Conservation (phyloP, 2,797 vertebrate genomes). For the Lemur catta region DNA sequence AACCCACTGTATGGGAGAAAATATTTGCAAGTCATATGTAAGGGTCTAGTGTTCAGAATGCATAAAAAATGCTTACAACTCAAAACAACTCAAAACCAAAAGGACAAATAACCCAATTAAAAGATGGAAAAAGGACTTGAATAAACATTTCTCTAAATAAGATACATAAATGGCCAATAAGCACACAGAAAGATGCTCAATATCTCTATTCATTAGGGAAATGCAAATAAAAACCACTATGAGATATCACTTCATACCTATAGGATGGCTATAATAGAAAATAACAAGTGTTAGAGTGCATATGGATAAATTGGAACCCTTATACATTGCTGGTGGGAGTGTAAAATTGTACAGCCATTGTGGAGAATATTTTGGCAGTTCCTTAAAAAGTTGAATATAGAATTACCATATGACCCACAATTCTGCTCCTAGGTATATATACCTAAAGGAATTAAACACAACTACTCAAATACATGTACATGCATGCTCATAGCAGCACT, state of each 20-base stretch:
- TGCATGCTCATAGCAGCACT: background rate
- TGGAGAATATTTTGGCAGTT: background rate
- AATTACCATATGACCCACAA: background rate
- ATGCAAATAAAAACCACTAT: background rate
- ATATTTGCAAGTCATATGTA: background rate
- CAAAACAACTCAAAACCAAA: background rate
- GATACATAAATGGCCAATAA: background rate
- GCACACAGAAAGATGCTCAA: background rate
- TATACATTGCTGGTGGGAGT: background rate
- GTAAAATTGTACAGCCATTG: background rate
- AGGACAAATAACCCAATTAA: background rate
- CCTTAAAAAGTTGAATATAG: background rate
- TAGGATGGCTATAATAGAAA: background rate
- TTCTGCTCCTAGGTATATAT: background rate
- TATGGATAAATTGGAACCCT: background rate
- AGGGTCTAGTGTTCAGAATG: background rate
- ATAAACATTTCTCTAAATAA: constrained; percentile 2
- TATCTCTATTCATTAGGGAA: background rate
- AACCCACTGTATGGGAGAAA: background rate
- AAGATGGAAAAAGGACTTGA: background rate
- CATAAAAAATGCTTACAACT: background rate
- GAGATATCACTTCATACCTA: background rate
- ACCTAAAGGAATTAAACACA: background rate
- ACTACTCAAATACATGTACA: background rate
- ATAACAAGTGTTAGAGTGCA: background rate